Evolutionary conservation across 1,140 invertebrate species (phyloP).

Genomic region (Latrodectus geometricus): DNA sequence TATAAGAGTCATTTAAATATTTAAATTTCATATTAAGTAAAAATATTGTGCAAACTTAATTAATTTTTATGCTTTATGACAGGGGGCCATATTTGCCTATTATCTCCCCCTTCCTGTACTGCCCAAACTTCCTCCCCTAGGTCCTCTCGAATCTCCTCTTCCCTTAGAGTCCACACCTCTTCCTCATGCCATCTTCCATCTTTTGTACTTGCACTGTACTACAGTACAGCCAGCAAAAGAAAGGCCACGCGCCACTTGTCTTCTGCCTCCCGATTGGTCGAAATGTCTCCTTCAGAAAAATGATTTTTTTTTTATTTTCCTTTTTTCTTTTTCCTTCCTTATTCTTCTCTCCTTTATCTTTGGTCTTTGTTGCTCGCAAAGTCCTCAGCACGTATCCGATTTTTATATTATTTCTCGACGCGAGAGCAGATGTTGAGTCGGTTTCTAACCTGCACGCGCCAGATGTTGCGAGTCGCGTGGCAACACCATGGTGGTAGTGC

Average conservation of each 20-base stretch:
- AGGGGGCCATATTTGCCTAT: neutral
- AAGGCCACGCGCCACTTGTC: slow-evolving; percentile 48
- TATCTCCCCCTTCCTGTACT: neutral
- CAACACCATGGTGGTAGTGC: slow-evolving; percentile 12
- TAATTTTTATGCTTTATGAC: neutral
- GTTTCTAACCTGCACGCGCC: slow-evolving; percentile 48
- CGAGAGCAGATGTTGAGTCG: slow-evolving; percentile 30
- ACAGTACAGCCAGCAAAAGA: slow-evolving; percentile 3
- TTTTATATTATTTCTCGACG: slow-evolving; percentile 26
- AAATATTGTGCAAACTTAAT: no score
- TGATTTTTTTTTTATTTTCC: neutral
- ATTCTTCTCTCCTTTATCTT: slow-evolving; percentile 32
- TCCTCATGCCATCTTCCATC: slow-evolving; percentile 43
- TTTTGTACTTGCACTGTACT: slow-evolving; percentile 42
- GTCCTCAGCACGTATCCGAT: slow-evolving; percentile 46
- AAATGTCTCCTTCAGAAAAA: neutral
- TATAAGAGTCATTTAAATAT: no score
- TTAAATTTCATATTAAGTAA: no score
- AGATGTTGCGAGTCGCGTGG: slow-evolving; percentile 48
- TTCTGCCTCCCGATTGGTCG: slow-evolving; percentile 9
- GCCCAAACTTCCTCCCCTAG: neutral
- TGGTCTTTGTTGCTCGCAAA: slow-evolving; percentile 16
- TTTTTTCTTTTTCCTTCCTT: neutral
- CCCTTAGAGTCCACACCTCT: slow-evolving; percentile 20
- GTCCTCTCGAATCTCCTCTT: neutral